Base-by-base conservation (phyloP, 2,113 vertebrate genomes). In the Corythaeola cristata region DNA sequence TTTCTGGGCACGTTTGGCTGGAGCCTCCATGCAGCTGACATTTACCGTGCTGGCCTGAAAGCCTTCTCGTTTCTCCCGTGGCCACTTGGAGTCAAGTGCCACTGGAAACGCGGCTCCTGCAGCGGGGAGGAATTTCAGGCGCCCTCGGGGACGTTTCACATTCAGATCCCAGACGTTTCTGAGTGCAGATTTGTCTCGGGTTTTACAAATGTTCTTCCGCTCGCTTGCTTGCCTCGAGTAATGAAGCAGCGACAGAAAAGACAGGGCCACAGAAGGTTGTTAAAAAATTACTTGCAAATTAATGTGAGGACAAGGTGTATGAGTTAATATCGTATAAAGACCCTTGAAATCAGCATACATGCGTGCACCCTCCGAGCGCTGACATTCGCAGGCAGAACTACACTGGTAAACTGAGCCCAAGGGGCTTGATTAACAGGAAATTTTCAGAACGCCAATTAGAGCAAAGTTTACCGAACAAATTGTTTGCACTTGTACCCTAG, bases 381-480 rank as follows among this genome's bases (percentile, higher is more conserved):
- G 85, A 87, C 96, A 30, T 79, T 93, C 90, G 62, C 95, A 97
- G 95, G 97, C 88, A 95, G 88, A 98, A 26, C 96, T 97, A 96
- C 95, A 90, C 94, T 95, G 94, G 93, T 95, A 97, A 94, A 94
- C 73, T 2, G 62, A 97, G 97, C 98, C 98, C 98, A 98, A 92
- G 97, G 97, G 98, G 97, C 89, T 97, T 98, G 98, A 98, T 98
- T 98, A 98, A 98, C 98, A 98, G 98, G 97, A 98, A 98, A 97
- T 97, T 96, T 98, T 97, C 97, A 72, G 97, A 98, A 98, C 97
- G 97, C 97, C 98, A 98, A 98, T 98, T 98, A 98, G 96, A 98
- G 97, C 97, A 97, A 98, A 98, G 98, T 98, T 98, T 98, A 98
- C 97, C 52, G 97, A 98, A 98, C 98, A 98, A 98, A 98, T 98